Percentiles rank a stretch among this genome's conserved stretches.
Conservation (phyloP, 2,113 vertebrate species). For the Triplophysa siluroides region DNA sequence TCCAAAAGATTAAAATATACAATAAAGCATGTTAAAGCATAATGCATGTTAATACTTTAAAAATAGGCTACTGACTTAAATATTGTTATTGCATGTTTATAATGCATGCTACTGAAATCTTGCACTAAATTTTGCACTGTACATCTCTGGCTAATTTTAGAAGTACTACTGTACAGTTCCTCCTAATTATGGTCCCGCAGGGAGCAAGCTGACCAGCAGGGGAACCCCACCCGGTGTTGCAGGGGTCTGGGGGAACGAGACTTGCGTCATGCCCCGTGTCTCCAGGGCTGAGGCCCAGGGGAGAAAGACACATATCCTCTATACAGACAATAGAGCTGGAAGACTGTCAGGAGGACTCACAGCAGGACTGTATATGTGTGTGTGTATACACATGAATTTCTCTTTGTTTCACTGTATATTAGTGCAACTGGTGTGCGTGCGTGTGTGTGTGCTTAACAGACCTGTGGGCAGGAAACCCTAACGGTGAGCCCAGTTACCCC, state of each 20-base stretch:
- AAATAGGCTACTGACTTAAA: too few relatives aligned
- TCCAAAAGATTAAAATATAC: too few relatives aligned
- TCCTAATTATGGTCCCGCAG: slow-evolving; percentile 77
- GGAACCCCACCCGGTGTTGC: slow-evolving; percentile 80
- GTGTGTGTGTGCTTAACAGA: slow-evolving; percentile 41
- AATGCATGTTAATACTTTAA: too few relatives aligned
- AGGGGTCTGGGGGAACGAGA: slow-evolving; percentile 74
- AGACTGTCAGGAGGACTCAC: slow-evolving; percentile 69
- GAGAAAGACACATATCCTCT: slow-evolving; percentile 81
- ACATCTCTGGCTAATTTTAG: slow-evolving; percentile 52
- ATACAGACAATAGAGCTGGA: slow-evolving; percentile 83
- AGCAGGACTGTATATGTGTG: slow-evolving; percentile 61
- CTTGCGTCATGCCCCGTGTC: slow-evolving; percentile 85
- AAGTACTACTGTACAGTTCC: slow-evolving; percentile 67
- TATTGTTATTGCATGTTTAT: not conserved
- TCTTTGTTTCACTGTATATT: slow-evolving; percentile 25
- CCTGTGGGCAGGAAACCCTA: slow-evolving; percentile 70
- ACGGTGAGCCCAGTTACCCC: slow-evolving; percentile 69
- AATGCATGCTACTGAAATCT: not conserved
- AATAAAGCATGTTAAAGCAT: too few relatives aligned
- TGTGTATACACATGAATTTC: not conserved
- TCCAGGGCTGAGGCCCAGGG: slow-evolving; percentile 76
- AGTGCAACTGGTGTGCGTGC: slow-evolving; percentile 19
- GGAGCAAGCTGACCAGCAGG: slow-evolving; percentile 67
- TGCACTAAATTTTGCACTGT: slow-evolving; percentile 21